Percentiles rank a stretch among this genome's conserved stretches.
These are phyloP conservation scores for Helicoverpa assulta DNA, from an alignment of 2,888 invertebrate species.

Conservation along the genomic window DNA sequence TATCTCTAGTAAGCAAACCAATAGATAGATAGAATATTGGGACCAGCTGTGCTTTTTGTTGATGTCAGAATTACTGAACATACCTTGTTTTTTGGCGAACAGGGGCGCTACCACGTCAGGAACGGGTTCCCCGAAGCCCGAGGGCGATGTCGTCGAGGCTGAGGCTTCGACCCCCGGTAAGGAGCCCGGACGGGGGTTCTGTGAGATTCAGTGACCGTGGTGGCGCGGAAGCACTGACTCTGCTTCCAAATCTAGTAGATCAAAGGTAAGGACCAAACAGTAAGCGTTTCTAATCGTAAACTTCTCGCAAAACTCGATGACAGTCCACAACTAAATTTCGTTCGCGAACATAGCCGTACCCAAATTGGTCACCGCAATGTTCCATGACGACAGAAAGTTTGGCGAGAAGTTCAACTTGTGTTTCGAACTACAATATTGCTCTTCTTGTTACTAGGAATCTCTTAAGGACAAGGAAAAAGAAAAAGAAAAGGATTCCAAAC, in stretches of 20 bases:
- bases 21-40: too few species aligned
- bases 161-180: slow-evolving; percentile 84
- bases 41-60: too few species aligned
- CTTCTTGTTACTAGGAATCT: slow-evolving; percentile 79
- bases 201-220: slow-evolving; percentile 91
- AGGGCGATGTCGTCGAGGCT: slow-evolving; percentile 77
- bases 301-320: too few species aligned
- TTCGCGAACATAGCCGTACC: too few species aligned
- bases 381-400: too few species aligned
- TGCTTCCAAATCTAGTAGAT: slow-evolving; percentile 89
- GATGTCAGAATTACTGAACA: too few species aligned
- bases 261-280: slow-evolving; percentile 76
- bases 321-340: too few species aligned
- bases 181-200: slow-evolving; percentile 89
- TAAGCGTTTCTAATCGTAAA: neutral
- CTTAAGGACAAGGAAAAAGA: slow-evolving; percentile 68
- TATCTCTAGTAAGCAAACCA: too few species aligned
- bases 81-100: slow-evolving; percentile 13
- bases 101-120: slow-evolving; percentile 81
- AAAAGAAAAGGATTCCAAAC: slow-evolving; percentile 81
- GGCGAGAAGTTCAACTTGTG: too few species aligned
- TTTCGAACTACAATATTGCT: neutral
- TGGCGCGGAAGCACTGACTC: slow-evolving; percentile 89
- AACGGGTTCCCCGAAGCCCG: slow-evolving; percentile 80
- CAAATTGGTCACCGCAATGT: too few species aligned